Evolutionary conservation across 2,113 vertebrate species (phyloP).

Genomic region (Bubo blakistoni): DNA sequence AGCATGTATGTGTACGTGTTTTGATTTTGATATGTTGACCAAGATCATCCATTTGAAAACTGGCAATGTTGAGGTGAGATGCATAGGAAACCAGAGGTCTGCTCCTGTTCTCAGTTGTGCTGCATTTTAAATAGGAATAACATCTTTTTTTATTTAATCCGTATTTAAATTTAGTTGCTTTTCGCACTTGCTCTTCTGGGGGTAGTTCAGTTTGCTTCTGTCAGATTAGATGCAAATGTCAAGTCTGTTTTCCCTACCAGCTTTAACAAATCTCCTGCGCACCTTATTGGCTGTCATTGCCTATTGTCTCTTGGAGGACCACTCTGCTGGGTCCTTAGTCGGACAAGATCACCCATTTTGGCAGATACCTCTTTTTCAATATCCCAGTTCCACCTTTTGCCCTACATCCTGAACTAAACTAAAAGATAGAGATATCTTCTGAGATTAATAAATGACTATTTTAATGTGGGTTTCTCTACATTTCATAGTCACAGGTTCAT

Average conservation of each 20-base stretch:
- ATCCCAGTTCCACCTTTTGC: not conserved
- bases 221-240: not conserved
- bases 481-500: not conserved
- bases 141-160: not conserved
- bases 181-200: not conserved
- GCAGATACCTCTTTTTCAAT: not conserved
- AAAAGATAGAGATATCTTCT: not conserved
- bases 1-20: fast-evolving
- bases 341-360: not conserved
- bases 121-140: not conserved
- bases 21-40: not conserved
- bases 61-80: not conserved
- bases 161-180: not conserved
- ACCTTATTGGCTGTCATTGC: not conserved
- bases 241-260: not conserved
- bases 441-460: not conserved
- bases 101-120: not conserved
- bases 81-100: fast-evolving
- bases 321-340: not conserved
- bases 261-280: not conserved
- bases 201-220: not conserved
- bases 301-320: not conserved
- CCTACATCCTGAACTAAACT: not conserved
- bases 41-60: not conserved
- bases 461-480: not conserved